Percentiles rank a stretch among this genome's conserved stretches.
Conservation (phyloP, 2,888 invertebrate genomes). For the Dynastes maya region DNA sequence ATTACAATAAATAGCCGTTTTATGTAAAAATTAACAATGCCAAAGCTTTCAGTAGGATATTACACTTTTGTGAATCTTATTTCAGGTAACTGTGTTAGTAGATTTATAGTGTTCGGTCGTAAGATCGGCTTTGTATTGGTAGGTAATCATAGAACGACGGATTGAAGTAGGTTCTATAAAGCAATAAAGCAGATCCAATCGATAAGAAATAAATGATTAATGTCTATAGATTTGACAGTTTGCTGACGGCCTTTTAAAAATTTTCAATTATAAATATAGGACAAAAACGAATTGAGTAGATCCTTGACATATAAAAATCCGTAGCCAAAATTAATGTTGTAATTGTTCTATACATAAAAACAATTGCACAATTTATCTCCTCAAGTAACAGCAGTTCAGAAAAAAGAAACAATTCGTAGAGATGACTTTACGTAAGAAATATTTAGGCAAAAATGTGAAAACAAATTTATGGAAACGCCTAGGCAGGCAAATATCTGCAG, state of each 20-base stretch:
- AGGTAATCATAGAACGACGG: too few relatives aligned
- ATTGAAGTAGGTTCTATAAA: not conserved
- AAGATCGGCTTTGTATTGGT: too few relatives aligned
- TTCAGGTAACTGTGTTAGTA: too few relatives aligned
- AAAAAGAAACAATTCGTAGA: not conserved
- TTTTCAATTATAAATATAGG: slow-evolving; percentile 1
- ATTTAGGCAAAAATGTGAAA: slow-evolving; percentile 1
- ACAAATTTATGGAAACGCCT: not conserved
- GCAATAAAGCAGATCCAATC: not conserved
- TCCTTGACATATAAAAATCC: slow-evolving; percentile 24
- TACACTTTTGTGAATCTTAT: too few relatives aligned
- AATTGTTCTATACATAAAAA: slow-evolving; percentile 15
- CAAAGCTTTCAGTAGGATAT: too few relatives aligned
- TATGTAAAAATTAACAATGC: too few relatives aligned
- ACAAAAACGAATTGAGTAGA: not conserved
- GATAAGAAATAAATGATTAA: slow-evolving; percentile 20
- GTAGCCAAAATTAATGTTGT: not conserved
- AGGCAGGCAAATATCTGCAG: not conserved
- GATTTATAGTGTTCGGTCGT: too few relatives aligned
- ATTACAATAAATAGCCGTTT: too few relatives aligned
- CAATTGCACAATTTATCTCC: slow-evolving; percentile 16
- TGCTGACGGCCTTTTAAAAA: not conserved
- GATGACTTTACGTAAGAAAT: slow-evolving; percentile 4
- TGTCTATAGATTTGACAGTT: not conserved
- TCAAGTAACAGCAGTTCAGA: not conserved